Evolutionary conservation across 92 coral and sea anemone genomes (phyloP).

Genomic region (Plumapathes pennacea): DNA sequence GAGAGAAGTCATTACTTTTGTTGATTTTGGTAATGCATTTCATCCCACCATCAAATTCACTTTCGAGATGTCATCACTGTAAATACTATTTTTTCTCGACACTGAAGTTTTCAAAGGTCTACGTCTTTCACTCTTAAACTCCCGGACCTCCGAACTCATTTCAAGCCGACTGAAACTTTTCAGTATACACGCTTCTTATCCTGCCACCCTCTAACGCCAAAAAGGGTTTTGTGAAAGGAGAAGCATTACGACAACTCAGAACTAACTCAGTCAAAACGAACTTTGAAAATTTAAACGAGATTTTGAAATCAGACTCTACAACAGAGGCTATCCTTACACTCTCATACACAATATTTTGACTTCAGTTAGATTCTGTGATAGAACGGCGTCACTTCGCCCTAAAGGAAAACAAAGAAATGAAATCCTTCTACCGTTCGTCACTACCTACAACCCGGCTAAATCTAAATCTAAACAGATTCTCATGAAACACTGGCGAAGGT

Average conservation of each 20-base stretch:
- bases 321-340: too few species aligned
- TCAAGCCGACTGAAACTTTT: slow-evolving; percentile 24
- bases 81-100: slow-evolving; percentile 13
- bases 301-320: too few species aligned
- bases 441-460: too few species aligned
- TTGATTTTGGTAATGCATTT: slow-evolving; percentile 7
- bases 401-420: too few species aligned
- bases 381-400: too few species aligned
- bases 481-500: too few species aligned
- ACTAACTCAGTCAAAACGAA: slow-evolving; percentile 12
- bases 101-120: slow-evolving; percentile 14
- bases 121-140: slow-evolving; percentile 6
- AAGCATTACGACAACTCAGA: slow-evolving; percentile 22
- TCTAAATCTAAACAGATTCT: too few species aligned
- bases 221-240: slow-evolving; percentile 23
- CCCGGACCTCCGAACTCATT: slow-evolving; percentile 23
- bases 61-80: slow-evolving; percentile 1
- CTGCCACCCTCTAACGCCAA: slow-evolving; percentile 22
- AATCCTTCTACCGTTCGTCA: too few species aligned
- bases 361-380: too few species aligned
- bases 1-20: background rate
- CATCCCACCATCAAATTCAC: slow-evolving; percentile 6
- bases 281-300: too few species aligned
- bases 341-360: too few species aligned
- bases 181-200: slow-evolving; percentile 36